Evolutionary conservation across 2,888 invertebrate species (phyloP), one percentile per base, ranked within the genome.

Genomic region (Icerya purchasi): DNA sequence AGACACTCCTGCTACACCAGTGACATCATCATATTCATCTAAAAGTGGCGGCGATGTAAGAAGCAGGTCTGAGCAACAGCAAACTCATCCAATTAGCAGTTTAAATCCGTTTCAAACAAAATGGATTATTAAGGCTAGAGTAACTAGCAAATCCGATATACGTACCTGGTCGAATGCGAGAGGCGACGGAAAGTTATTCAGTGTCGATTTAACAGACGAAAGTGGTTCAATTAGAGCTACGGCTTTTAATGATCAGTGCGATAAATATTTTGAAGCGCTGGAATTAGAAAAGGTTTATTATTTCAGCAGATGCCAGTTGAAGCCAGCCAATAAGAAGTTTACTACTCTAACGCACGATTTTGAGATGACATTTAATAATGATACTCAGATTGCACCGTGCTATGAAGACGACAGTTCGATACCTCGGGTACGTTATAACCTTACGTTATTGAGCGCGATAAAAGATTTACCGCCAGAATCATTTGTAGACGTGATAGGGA

Each of bases 91-190:
- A 0, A 93, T 96, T 66, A 76, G 80, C 19, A 60, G 85, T 66
- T 76, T 96, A 14, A 93, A 88, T 65, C 94, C 94, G 1, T 96
- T 93, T 71, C 91, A 92, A 69, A 93, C 91, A 72, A 88, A 83
- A 67, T 96, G 94, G 93, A 83, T 88, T 1, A 87, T 97, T 61
- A 86, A 86, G 70, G 96, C 84, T 1, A 78, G 94, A 57, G 87
- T 96, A 0, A 84, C 84, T 61, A 81, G 78, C 66, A 97, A 97
- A 70, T 77, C 84, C 0, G 69, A 75, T 0, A 80, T 96, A 54
- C 79, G 87, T 61, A 84, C 83, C 0, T 97, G 92, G 90, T 87
- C 82, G 63, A 97, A 97, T 72, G 83, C 90, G 0, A 78, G 81
- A 61, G 93, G 94, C 0, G 92, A 93, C 71, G 97, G 97, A 1